Evolutionary conservation across 1,140 invertebrate genomes (phyloP).

Genomic region (Pseudomyrmex concolor): DNA sequence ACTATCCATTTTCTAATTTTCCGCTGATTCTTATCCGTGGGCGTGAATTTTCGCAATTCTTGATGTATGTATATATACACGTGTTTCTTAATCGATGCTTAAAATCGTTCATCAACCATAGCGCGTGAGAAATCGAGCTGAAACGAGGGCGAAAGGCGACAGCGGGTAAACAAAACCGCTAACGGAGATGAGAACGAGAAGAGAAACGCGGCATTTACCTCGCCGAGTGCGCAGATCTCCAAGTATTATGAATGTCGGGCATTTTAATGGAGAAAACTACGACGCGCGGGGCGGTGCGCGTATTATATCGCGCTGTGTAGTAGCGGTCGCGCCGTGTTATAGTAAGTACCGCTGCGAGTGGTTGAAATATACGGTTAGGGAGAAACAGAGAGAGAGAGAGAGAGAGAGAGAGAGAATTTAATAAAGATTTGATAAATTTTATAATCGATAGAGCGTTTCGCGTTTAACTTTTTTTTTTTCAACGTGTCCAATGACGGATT

Average conservation of each 20-base stretch:
- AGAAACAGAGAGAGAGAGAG: background rate
- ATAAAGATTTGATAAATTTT: constrained; percentile 7
- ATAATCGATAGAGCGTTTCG: constrained; percentile 13
- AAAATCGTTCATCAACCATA: too few relatives aligned
- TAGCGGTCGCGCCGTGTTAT: background rate
- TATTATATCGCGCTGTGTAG: constrained; percentile 22
- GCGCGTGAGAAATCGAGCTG: constrained; percentile 36
- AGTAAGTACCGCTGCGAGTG: background rate
- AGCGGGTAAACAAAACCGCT: constrained; percentile 17
- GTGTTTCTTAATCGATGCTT: constrained; percentile 17
- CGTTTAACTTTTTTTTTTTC: constrained; percentile 26
- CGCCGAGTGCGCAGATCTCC: constrained; percentile 48
- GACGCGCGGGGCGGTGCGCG: background rate
- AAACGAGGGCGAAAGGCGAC: constrained; percentile 26
- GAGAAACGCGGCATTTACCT: constrained; percentile 33
- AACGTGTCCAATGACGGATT: background rate
- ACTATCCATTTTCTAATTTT: constrained; percentile 58
- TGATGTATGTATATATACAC: background rate
- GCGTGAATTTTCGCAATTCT: background rate
- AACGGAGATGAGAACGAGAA: background rate
- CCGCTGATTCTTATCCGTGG: background rate
- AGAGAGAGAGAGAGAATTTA: constrained; percentile 1
- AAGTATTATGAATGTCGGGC: constrained; percentile 48
- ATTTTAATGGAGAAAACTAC: constrained; percentile 61
- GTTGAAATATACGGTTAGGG: constrained; percentile 19